Evolutionary conservation across 2,113 vertebrate genomes (phyloP).

Genomic region (Lonchura striata): DNA sequence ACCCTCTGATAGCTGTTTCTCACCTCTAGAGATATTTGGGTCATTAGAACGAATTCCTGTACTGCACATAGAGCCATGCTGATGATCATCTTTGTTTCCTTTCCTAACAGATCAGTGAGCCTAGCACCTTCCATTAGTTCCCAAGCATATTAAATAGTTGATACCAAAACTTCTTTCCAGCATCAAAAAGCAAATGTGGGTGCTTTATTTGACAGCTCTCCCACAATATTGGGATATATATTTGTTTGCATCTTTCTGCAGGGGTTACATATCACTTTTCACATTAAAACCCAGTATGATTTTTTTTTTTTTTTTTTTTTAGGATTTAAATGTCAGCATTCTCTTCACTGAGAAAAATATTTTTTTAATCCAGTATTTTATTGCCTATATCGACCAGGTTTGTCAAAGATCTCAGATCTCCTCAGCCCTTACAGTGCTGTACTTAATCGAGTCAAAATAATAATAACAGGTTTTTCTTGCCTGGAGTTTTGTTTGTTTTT

Average conservation of each 20-base stretch:
- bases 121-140: background rate
- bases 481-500: background rate
- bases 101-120: background rate
- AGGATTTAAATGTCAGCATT: background rate
- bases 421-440: background rate
- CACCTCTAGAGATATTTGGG: background rate
- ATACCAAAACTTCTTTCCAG: background rate
- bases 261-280: background rate
- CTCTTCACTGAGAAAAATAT: rapidly evolving
- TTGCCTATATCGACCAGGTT: background rate
- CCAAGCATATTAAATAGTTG: background rate
- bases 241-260: background rate
- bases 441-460: background rate
- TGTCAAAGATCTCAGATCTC: background rate
- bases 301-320: background rate
- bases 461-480: background rate
- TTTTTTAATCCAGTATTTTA: background rate
- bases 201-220: background rate
- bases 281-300: background rate
- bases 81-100: background rate
- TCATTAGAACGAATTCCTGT: background rate
- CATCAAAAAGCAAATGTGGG: background rate
- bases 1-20: background rate
- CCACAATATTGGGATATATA: background rate
- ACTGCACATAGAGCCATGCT: background rate